Evolutionary conservation across 2,888 invertebrate genomes (phyloP), one percentile per base, ranked within the genome.

Genomic region (Nesidiocoris tenuis): DNA sequence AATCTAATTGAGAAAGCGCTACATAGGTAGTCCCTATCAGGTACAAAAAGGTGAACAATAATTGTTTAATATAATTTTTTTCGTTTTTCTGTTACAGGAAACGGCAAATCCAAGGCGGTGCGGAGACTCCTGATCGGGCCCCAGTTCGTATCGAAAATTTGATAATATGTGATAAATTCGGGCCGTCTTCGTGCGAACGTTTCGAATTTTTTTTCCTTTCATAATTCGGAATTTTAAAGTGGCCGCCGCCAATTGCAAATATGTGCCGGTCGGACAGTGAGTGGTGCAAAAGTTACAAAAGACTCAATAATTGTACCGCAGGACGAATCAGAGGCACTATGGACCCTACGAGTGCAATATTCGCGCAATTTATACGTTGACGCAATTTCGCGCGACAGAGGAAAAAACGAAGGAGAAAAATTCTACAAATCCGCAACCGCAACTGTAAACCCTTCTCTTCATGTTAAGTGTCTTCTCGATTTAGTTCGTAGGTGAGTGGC

Each of bases 361-460:
- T 59, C 22, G 70, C 54, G 25, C 39, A 25, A 39, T 39, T 72
- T 61, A 61, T 16, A 3, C 61, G 72, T 72, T 72, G 63, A 70
- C 70, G 57, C 59, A 67, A 55, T 70, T n/a, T 22, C 3, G 65
- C 25, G 21, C 22, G 5, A 63, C 18, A 65, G 59, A 59, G n/a
- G 19, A 18, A 61, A 72, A 70, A 24, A 70, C 59, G 17, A 22
- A 5, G 25, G 5, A 23, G 59, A 68, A 59, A 59, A 67, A 56
- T 19, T 55, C 39, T 5, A 59, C n/a, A 9, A 79, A 78, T 78
- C 80, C 77, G 79, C 76, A 76, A 80, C 25, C 65, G 77, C 63
- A 74, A 77, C 74, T 67, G 72, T 68, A 25, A 21, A 61, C 59
- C 74, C 77, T 77, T 71, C 71, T 77, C 77, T 75, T 75, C 77